Percentiles rank a stretch among this genome's conserved stretches.
phyloP scores from a whole-genome alignment of 2,888 invertebrate genomes.

The Eupelmus urozonus region DNA sequence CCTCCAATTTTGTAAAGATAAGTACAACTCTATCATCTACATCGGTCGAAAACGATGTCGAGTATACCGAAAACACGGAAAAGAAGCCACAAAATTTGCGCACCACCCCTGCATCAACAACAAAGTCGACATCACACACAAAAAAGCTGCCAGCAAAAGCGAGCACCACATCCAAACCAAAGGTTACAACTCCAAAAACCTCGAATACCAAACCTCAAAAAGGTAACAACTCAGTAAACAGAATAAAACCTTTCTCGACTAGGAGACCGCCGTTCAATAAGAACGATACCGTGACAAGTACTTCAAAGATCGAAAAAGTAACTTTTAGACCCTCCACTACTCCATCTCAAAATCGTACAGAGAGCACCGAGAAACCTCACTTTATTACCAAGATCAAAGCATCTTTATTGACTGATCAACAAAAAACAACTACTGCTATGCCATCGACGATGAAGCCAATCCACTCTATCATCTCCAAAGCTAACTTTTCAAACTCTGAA shows the following conservation, averaged over 20 bases:
- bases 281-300: conserved; percentile 62
- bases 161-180: conserved; percentile 62
- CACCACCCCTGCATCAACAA: conserved; percentile 38
- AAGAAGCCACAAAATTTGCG: conserved; percentile 42
- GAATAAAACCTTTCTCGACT: conserved; percentile 61
- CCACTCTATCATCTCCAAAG: conserved; percentile 46
- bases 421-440: conserved; percentile 74
- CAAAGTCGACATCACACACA: conserved; percentile 58
- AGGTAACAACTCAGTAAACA: conserved; percentile 53
- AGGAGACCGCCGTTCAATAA: conserved; percentile 58
- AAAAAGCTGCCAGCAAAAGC: conserved; percentile 61
- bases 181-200: conserved; percentile 61
- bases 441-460: conserved; percentile 50
- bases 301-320: conserved; percentile 74
- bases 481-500: conserved; percentile 52
- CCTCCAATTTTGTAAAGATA: conserved; percentile 53
- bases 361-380: conserved; percentile 67
- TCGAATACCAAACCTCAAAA: conserved; percentile 63
- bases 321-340: conserved; percentile 70
- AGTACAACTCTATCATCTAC: conserved; percentile 34
- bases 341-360: conserved; percentile 65
- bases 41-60: conserved; percentile 43
- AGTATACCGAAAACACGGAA: conserved; percentile 3
- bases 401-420: conserved; percentile 80
- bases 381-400: conserved; percentile 82